These are phyloP conservation scores for Eublepharis macularius DNA, from an alignment of 2,113 vertebrate genomes.

Conservation along the genomic window DNA sequence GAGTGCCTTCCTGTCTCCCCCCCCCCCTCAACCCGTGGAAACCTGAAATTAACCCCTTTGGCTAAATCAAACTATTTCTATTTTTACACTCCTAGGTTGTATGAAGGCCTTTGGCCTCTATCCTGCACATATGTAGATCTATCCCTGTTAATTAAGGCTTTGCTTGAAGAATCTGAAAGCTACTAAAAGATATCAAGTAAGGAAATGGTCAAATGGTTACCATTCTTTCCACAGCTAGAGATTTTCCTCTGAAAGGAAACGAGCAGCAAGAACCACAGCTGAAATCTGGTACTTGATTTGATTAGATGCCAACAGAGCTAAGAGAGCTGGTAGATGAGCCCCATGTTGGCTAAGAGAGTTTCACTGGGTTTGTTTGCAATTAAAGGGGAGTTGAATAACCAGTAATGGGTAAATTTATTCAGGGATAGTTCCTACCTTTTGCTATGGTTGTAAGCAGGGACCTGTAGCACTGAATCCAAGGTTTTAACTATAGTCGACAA, in stretches of 20 bases:
- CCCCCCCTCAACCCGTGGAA: not conserved
- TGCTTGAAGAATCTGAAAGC: constrained; percentile 38
- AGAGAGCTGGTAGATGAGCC: constrained; percentile 6
- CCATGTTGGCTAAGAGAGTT: not conserved
- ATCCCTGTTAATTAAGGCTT: constrained; percentile 29
- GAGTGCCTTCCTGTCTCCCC: no score
- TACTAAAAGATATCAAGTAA: constrained; percentile 9
- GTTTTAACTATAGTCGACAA: no score
- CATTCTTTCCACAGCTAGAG: not conserved
- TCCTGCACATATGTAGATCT: not conserved
- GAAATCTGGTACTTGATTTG: constrained; percentile 16
- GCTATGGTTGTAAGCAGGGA: not conserved
- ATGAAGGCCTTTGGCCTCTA: constrained; percentile 18
- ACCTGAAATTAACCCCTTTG: not conserved
- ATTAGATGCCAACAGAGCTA: constrained; percentile 30
- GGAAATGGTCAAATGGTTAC: not conserved
- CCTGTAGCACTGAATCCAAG: not conserved
- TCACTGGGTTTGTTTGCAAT: constrained; percentile 21
- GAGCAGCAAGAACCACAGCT: constrained; percentile 6
- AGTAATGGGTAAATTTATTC: not conserved
- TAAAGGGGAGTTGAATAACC: not conserved
- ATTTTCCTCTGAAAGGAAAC: constrained; percentile 27
- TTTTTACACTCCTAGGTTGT: not conserved
- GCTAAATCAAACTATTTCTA: constrained; percentile 27
- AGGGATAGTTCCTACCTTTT: constrained; percentile 1